phyloP scores from a whole-genome alignment of 2,797 vertebrate genomes.

The Pangasius sanitwongsei region DNA sequence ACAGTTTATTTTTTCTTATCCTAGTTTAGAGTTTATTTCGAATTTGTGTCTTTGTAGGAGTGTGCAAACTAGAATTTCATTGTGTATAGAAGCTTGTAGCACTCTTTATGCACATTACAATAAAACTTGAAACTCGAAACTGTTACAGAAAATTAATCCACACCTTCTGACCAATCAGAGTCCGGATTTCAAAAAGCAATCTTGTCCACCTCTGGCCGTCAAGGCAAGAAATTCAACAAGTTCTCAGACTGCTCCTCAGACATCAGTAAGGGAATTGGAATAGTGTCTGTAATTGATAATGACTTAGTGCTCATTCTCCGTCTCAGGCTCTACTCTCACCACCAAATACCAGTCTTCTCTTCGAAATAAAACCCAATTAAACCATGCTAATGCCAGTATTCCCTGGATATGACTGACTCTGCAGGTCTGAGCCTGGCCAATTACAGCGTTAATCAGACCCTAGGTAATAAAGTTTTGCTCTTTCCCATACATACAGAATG shows the following conservation, averaged over 20 bases:
- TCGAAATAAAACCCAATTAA: slow-evolving; percentile 54
- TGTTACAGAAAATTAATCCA: not conserved
- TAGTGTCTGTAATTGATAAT: slow-evolving; percentile 44
- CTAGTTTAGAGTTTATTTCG: no score
- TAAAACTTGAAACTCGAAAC: not conserved
- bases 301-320: slow-evolving; percentile 33
- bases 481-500: slow-evolving; percentile 43
- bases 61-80: no score
- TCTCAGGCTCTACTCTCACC: slow-evolving; percentile 38
- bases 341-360: slow-evolving; percentile 34
- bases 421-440: slow-evolving; percentile 53
- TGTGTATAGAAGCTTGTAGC: not conserved
- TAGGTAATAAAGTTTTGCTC: slow-evolving; percentile 52
- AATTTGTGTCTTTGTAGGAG: no score
- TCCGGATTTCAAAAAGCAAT: not conserved
- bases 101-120: not conserved
- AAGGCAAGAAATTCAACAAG: not conserved
- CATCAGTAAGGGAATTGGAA: slow-evolving; percentile 11
- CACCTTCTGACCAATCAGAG: not conserved
- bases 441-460: slow-evolving; percentile 61
- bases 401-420: slow-evolving; percentile 55
- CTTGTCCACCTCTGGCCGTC: not conserved
- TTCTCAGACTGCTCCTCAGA: not conserved
- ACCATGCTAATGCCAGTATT: slow-evolving; percentile 61
- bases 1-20: no score